Base-by-base conservation (phyloP, 2,797 vertebrate genomes). In the Pogonophryne albipinna region DNA sequence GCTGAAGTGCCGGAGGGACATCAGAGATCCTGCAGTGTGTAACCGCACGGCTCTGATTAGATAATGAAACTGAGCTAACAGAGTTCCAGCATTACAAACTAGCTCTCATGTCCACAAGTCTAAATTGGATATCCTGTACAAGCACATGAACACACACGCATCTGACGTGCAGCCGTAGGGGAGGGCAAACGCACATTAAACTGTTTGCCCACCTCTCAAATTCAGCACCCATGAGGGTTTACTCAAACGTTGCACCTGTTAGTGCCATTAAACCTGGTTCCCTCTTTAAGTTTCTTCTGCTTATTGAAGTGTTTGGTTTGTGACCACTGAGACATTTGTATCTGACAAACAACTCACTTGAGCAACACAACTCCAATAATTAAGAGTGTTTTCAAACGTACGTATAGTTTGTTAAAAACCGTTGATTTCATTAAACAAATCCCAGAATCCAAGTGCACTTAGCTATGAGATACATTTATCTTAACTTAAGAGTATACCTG, bases 51-150 rank as follows among this genome's bases (percentile, higher is more conserved):
- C 41, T 52, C 53, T 41, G 71, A 88, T 81, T 82, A 69, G 85
- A 86, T 79, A 69, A 84, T 69, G 71, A 76, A 77, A 75, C 47
- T 14, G 51, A 82, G 58, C 64, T 58, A 46, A 69, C 46, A 57
- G 42, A 69, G 34, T 41, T 68, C 61, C 38, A 68, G 34, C 65
- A 41, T 41, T 51, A 38, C 58, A 49, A 55, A 59, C 42, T 38
- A 52, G 44, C 59, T 60, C 20, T 31, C 14, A 41, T 41, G 31
- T 60, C 47, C 41, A 57, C 8, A 4, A 65, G 51, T 46, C 66
- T 79, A 34, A 41, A 47, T 64, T 47, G 41, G n/a, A 58, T 68
- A 31, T 71, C n/a, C 47, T 56, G 57, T 23, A 34, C 1, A 2
- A 44, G 50, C 57, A 52, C 7, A 14, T 1, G 45, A 45, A 8